Conservation (phyloP, 2,113 vertebrate genomes). For the Vireo altiloquus region DNA sequence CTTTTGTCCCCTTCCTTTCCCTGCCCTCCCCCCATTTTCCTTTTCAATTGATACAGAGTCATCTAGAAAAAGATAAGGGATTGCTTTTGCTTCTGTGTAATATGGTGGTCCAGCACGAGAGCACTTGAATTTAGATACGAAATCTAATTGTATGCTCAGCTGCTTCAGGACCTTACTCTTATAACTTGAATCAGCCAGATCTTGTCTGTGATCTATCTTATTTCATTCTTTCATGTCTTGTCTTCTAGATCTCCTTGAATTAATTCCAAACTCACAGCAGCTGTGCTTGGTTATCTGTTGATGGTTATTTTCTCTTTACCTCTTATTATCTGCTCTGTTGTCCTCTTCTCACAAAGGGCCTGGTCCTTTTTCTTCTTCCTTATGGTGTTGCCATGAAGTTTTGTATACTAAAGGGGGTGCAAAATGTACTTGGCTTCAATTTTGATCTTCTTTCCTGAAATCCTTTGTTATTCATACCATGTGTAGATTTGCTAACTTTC, state of each 20-base stretch:
- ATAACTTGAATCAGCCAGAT: neutral
- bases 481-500: neutral
- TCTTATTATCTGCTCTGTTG: neutral
- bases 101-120: neutral
- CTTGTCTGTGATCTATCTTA: neutral
- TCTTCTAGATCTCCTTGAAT: neutral
- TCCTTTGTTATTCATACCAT: neutral
- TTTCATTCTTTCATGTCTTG: neutral
- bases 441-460: neutral
- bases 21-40: neutral
- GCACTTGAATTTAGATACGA: neutral
- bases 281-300: neutral
- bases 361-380: neutral
- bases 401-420: neutral
- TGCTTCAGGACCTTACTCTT: neutral
- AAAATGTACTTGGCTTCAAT: neutral
- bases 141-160: neutral
- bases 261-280: neutral
- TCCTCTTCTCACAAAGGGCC: neutral
- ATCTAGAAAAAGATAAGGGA: slow-evolving; percentile 4
- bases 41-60: neutral
- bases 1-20: neutral
- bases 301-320: neutral
- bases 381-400: neutral
- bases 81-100: neutral